Evolutionary conservation across 2,113 vertebrate genomes (phyloP).

Genomic region (Triplophysa siluroides): DNA sequence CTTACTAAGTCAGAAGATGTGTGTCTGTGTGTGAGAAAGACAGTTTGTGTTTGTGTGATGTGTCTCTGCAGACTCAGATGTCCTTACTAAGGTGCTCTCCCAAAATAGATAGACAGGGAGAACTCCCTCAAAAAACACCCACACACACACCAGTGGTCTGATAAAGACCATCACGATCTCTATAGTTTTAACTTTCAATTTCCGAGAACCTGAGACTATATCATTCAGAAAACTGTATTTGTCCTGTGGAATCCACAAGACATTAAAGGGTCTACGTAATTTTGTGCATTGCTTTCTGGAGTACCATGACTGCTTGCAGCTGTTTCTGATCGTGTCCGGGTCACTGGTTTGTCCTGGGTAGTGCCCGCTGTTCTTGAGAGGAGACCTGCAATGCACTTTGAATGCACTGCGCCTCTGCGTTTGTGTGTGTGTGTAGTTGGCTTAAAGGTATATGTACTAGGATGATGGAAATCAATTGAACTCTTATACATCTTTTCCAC

Average conservation of each 20-base stretch:
- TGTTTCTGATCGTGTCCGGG: too few species aligned
- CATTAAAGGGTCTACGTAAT: too few species aligned
- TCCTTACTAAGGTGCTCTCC: slow-evolving; percentile 65
- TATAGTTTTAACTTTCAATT: neutral
- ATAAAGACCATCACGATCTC: slow-evolving; percentile 60
- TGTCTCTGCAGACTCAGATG: slow-evolving; percentile 25
- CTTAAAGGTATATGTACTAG: neutral
- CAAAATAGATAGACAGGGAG: slow-evolving; percentile 58
- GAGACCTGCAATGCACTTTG: too few species aligned
- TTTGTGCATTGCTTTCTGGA: too few species aligned
- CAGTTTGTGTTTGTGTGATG: slow-evolving; percentile 1
- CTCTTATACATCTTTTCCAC: slow-evolving; percentile 16
- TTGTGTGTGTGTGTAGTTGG: neutral
- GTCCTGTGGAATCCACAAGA: too few species aligned
- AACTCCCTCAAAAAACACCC: slow-evolving; percentile 54
- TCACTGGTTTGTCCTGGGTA: too few species aligned
- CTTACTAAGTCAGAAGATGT: neutral
- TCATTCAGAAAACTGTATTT: too few species aligned
- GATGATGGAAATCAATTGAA: slow-evolving; percentile 12
- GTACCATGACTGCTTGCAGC: too few species aligned
- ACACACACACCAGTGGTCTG: slow-evolving; percentile 33
- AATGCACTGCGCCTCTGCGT: neutral
- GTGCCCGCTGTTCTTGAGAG: too few species aligned
- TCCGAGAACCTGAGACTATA: too few species aligned
- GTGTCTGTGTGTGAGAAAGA: neutral